Conservation (phyloP, 2,113 vertebrate species). For the Daphoenositta chrysoptera region DNA sequence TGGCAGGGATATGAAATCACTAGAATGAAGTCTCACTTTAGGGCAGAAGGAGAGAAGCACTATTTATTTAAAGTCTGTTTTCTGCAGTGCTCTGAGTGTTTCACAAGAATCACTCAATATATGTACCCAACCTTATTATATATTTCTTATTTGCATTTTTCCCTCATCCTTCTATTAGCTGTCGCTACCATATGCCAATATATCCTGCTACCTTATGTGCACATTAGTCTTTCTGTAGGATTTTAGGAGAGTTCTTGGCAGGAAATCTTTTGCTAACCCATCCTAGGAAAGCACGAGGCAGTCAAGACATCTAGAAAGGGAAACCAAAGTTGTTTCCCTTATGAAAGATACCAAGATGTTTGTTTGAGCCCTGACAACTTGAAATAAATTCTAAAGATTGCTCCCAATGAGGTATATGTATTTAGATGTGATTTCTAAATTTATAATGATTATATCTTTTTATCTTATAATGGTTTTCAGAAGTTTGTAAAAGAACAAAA, state of each 20-base stretch:
- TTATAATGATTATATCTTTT: not conserved
- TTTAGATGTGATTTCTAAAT: not conserved
- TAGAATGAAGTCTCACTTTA: not conserved
- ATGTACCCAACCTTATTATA: too few species aligned
- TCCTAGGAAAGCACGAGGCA: not conserved
- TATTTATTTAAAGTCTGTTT: not conserved
- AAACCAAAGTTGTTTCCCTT: not conserved
- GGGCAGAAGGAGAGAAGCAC: not conserved
- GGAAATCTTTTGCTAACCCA: not conserved
- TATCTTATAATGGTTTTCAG: not conserved
- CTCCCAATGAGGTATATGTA: accelerated
- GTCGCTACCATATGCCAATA: not conserved
- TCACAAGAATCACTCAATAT: not conserved
- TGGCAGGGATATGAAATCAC: not conserved
- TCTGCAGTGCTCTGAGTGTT: not conserved
- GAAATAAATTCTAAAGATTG: not conserved
- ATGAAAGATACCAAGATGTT: not conserved
- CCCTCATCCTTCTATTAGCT: not conserved
- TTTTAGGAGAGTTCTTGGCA: not conserved
- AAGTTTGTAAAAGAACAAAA: not conserved
- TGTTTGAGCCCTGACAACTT: not conserved
- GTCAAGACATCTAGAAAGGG: not conserved
- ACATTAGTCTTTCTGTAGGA: not conserved
- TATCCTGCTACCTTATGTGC: not conserved
- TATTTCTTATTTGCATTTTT: not conserved